These are phyloP conservation scores for Nymphalis polychloros DNA, from an alignment of 2,888 invertebrate species.

Conservation along the genomic window DNA sequence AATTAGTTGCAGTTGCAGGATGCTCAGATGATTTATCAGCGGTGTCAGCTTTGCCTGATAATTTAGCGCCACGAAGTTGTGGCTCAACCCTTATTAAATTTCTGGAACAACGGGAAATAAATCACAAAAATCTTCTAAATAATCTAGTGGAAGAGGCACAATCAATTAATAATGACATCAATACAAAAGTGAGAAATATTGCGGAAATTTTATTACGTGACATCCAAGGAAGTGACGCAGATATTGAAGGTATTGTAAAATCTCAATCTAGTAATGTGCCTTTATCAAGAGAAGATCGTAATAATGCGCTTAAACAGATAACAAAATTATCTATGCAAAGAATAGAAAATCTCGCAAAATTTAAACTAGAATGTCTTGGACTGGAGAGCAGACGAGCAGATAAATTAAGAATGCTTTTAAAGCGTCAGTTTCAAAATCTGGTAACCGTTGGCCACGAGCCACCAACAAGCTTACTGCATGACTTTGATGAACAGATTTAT, in stretches of 20 bases:
- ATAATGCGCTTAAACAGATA: conserved; percentile 50
- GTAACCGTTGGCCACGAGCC: conserved; percentile 55
- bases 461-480: conserved; percentile 61
- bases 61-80: conserved; percentile 58
- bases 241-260: conserved; percentile 55
- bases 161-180: conserved; percentile 52
- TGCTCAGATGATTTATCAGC: conserved; percentile 61
- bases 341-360: conserved; percentile 50
- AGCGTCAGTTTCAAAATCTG: conserved; percentile 58
- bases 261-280: conserved; percentile 30
- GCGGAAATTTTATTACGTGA: conserved; percentile 54
- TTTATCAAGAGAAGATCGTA: conserved; percentile 43
- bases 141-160: conserved; percentile 48
- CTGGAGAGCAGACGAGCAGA: conserved; percentile 65
- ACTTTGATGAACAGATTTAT: conserved; percentile 66
- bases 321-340: conserved; percentile 46
- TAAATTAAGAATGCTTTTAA: conserved; percentile 54
- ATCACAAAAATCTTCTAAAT: conserved; percentile 49
- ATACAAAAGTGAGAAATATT: conserved; percentile 54
- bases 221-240: conserved; percentile 56
- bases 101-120: conserved; percentile 54
- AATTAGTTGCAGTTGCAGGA: conserved; percentile 47
- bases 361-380: conserved; percentile 53
- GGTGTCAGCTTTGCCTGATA: conserved; percentile 60
- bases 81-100: conserved; percentile 61